phyloP scores from a whole-genome alignment of 2,113 vertebrate species.

The Crotalus tigris region DNA sequence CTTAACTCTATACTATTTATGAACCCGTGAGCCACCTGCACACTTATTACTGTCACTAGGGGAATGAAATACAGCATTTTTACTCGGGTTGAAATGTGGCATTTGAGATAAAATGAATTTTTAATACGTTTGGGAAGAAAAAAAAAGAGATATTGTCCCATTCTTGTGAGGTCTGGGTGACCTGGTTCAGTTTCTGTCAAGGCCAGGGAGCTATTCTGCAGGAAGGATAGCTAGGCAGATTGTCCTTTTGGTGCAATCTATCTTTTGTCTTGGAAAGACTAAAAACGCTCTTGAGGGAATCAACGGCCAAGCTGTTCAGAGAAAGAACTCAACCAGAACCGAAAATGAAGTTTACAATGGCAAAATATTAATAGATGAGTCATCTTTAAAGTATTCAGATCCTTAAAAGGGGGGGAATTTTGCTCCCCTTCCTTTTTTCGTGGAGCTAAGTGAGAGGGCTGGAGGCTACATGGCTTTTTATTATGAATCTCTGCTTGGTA shows the following conservation, averaged over 20 bases:
- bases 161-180: background rate
- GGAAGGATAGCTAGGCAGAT: background rate
- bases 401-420: background rate
- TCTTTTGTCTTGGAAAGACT: no score
- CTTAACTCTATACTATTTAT: slow-evolving; percentile 15
- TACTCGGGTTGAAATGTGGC: background rate
- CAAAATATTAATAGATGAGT: background rate
- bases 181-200: background rate
- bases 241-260: background rate
- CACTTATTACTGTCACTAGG: background rate
- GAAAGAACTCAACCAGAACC: background rate
- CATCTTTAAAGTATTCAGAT: background rate
- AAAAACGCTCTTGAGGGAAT: background rate
- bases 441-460: background rate
- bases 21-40: background rate
- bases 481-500: background rate
- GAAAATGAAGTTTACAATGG: background rate
- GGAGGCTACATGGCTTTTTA: background rate
- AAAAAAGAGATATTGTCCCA: background rate
- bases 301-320: background rate
- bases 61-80: background rate
- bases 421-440: background rate
- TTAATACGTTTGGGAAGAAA: background rate
- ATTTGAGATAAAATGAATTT: slow-evolving; percentile 18
- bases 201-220: background rate